A percentile compares a stretch with the other conserved stretches of the same genome.
Evolutionary conservation across 1,140 invertebrate genomes (phyloP).

Genomic region (Ephestia elutella): DNA sequence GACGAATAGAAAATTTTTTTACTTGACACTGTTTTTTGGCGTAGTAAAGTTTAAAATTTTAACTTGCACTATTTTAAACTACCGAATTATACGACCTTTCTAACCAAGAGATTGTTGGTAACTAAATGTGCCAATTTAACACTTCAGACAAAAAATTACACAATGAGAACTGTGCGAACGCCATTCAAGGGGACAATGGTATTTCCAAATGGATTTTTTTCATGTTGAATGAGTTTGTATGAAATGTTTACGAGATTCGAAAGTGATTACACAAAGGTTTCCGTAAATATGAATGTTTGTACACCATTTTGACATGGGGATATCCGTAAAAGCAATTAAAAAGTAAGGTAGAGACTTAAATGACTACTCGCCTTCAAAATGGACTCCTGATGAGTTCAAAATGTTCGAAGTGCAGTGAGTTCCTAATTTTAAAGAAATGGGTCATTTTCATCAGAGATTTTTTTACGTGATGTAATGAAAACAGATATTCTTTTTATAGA

Average conservation of each 20-base stretch:
- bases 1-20: no score
- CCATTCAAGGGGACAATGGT: neutral
- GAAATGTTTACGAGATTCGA: slow-evolving; percentile 8
- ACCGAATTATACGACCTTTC: slow-evolving; percentile 6
- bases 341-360: no score
- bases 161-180: slow-evolving; percentile 3
- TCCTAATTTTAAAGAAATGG: no score
- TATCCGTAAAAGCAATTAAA: neutral
- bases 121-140: slow-evolving; percentile 10
- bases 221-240: neutral
- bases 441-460: no score
- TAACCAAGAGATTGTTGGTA: slow-evolving; percentile 4
- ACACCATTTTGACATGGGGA: neutral
- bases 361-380: no score
- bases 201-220: neutral
- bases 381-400: no score
- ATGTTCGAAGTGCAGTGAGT: no score
- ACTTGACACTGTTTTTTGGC: no score
- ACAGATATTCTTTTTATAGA: no score
- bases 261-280: slow-evolving; percentile 6
- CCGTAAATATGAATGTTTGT: slow-evolving; percentile 1
- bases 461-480: no score
- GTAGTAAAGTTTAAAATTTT: no score
- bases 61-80: no score
- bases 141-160: slow-evolving; percentile 5